These are phyloP conservation scores for Eupeodes luniger DNA, from an alignment of 2,888 invertebrate genomes.

Conservation along the genomic window DNA sequence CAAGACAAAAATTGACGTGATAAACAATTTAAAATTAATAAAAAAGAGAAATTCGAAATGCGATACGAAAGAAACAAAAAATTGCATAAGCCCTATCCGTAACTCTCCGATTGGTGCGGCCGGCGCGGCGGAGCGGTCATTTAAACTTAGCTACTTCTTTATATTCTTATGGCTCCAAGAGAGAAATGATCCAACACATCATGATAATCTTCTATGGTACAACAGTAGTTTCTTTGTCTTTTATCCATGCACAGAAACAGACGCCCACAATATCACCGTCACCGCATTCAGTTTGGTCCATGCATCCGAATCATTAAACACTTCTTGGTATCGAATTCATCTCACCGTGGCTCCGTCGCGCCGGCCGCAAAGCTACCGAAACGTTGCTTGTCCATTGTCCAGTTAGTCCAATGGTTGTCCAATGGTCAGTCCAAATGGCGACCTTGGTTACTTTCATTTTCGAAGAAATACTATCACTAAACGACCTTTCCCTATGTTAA, in stretches of 20 bases:
- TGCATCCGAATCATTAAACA: conserved; percentile 38
- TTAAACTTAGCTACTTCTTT: background rate
- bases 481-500: conserved; percentile 72
- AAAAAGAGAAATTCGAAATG: conserved; percentile 74
- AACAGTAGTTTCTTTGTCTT: conserved; percentile 15
- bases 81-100: conserved; percentile 68
- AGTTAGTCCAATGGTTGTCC: background rate
- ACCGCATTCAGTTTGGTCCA: conserved; percentile 9
- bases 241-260: conserved; percentile 6
- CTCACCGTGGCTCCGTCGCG: background rate
- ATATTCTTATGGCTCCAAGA: conserved; percentile 33
- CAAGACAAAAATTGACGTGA: conserved; percentile 38
- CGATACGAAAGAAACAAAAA: conserved; percentile 46
- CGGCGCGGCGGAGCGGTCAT: background rate
- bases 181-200: conserved; percentile 70
- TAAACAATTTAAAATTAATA: conserved; percentile 30
- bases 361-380: background rate
- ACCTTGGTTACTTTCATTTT: conserved; percentile 74
- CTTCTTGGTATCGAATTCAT: conserved; percentile 18
- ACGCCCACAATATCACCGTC: conserved; percentile 30
- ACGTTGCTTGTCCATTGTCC: background rate
- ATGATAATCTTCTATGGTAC: conserved; percentile 31
- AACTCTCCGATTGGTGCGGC: background rate
- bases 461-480: conserved; percentile 66
- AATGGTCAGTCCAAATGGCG: conserved; percentile 51